Conservation (phyloP, 2,113 vertebrate species). For the Archilochus colubris region DNA sequence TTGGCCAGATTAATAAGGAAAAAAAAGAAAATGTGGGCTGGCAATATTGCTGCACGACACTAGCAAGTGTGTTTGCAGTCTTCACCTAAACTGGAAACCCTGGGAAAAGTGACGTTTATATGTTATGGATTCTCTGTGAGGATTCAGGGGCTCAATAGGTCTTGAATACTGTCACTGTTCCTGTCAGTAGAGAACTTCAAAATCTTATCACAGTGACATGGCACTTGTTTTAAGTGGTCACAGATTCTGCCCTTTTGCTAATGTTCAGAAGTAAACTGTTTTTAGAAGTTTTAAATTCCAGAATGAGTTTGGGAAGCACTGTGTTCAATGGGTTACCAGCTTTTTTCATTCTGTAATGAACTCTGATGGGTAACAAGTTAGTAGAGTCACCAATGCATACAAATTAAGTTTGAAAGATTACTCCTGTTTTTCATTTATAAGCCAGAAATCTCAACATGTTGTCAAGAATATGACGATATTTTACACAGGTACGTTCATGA, state of each 20-base stretch:
- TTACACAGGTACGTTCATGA: not conserved
- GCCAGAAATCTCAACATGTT: not conserved
- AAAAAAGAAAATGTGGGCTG: not conserved
- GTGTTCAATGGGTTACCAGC: not conserved
- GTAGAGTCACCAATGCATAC: not conserved
- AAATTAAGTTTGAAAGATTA: not conserved
- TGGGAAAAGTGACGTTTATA: not conserved
- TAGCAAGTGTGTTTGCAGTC: not conserved
- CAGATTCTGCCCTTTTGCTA: not conserved
- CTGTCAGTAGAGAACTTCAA: not conserved
- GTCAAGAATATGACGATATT: not conserved
- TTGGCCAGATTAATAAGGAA: not conserved
- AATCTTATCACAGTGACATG: rapidly evolving
- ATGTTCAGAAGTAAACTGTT: not conserved
- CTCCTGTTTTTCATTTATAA: not conserved
- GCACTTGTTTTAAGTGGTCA: not conserved
- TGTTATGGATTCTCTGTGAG: not conserved
- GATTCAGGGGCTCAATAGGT: not conserved
- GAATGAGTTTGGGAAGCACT: not conserved
- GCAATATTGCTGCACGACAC: not conserved
- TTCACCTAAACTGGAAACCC: not conserved
- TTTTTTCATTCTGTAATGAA: not conserved
- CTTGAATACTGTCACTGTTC: not conserved
- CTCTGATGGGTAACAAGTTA: not conserved
- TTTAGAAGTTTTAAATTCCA: not conserved